phyloP scores from a whole-genome alignment of 1,140 invertebrate genomes.

The Drosophila punjabiensis region DNA sequence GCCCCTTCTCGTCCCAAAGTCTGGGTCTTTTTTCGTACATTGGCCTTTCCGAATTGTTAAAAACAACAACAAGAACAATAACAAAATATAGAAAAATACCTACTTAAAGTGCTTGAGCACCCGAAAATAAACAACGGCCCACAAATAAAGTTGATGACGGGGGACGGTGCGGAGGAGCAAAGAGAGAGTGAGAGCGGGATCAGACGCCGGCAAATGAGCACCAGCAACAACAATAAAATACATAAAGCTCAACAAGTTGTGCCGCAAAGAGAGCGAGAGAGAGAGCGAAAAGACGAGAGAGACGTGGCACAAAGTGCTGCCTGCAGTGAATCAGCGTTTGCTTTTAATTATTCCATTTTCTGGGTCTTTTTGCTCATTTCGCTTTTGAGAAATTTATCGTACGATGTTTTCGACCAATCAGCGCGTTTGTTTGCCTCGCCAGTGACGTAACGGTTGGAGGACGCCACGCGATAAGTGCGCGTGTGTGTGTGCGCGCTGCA shows the following conservation, averaged over 20 bases:
- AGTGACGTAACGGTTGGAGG: slow-evolving; percentile 79
- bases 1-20: slow-evolving; percentile 10
- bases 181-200: slow-evolving; percentile 9
- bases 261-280: neutral
- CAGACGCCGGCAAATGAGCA: slow-evolving; percentile 49
- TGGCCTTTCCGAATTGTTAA: slow-evolving; percentile 24
- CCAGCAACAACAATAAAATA: slow-evolving; percentile 22
- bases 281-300: neutral
- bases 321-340: slow-evolving; percentile 56
- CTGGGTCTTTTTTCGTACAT: slow-evolving; percentile 34
- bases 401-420: slow-evolving; percentile 85
- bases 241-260: slow-evolving; percentile 69
- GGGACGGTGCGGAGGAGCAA: neutral
- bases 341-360: slow-evolving; percentile 71
- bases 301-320: slow-evolving; percentile 57
- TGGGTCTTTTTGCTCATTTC: slow-evolving; percentile 75
- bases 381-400: slow-evolving; percentile 84
- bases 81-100: slow-evolving; percentile 18
- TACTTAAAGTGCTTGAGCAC: slow-evolving; percentile 42
- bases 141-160: neutral
- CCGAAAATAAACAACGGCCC: slow-evolving; percentile 45
- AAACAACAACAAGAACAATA: slow-evolving; percentile 14
- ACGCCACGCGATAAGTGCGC: slow-evolving; percentile 69
- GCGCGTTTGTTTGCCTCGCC: slow-evolving; percentile 76
- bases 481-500: slow-evolving; percentile 35